phyloP scores from a whole-genome alignment of 2,888 invertebrate species.

The Hirtodrosophila duncani region DNA sequence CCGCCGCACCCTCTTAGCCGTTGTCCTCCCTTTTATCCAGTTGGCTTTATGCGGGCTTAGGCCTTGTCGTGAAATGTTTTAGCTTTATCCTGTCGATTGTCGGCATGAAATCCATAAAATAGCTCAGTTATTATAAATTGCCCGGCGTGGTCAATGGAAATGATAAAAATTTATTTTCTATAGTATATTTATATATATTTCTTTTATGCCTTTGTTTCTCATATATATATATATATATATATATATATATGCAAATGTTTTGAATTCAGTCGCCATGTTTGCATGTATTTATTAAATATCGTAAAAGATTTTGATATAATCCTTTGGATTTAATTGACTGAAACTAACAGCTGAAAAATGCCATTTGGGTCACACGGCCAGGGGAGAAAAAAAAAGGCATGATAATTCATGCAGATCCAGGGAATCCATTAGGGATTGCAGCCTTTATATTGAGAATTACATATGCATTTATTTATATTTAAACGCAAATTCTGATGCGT shows the following conservation, averaged over 20 bases:
- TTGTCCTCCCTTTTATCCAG: slow-evolving; percentile 1
- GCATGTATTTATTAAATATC: slow-evolving; percentile 65
- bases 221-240: neutral
- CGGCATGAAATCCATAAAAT: slow-evolving; percentile 58
- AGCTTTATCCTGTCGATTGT: slow-evolving; percentile 65
- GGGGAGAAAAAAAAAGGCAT: slow-evolving; percentile 2
- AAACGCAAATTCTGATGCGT: slow-evolving; percentile 45
- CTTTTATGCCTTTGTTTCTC: slow-evolving; percentile 21
- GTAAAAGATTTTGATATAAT: slow-evolving; percentile 53
- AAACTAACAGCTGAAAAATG: slow-evolving; percentile 42
- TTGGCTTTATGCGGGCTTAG: slow-evolving; percentile 50
- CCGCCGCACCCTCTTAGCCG: neutral
- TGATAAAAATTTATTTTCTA: slow-evolving; percentile 20
- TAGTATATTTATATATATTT: too few relatives aligned
- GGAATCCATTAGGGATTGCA: slow-evolving; percentile 46
- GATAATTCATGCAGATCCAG: slow-evolving; percentile 31
- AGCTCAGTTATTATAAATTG: slow-evolving; percentile 55
- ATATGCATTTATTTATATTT: slow-evolving; percentile 39
- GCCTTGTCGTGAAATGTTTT: slow-evolving; percentile 59
- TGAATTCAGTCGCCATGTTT: too few relatives aligned
- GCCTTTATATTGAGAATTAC: slow-evolving; percentile 10
- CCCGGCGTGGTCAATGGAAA: slow-evolving; percentile 30
- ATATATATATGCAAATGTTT: slow-evolving; percentile 50
- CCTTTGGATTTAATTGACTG: slow-evolving; percentile 66
- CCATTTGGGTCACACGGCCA: slow-evolving; percentile 41